phyloP scores from a whole-genome alignment of 2,888 invertebrate genomes.

The Andrena bicolor region DNA sequence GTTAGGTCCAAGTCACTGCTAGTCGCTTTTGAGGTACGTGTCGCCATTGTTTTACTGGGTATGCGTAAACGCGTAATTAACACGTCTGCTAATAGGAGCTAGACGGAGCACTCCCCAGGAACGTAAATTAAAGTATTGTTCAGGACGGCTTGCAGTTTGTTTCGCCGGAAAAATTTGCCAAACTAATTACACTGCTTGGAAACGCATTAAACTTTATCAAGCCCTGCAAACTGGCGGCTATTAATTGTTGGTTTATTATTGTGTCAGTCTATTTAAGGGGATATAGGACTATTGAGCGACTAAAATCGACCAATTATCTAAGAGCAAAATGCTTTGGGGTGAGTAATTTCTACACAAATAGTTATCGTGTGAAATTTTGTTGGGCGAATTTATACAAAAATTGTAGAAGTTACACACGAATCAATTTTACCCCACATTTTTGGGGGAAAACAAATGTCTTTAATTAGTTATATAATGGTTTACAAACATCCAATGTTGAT shows the following conservation, averaged over 20 bases:
- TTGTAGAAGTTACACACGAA: too few species aligned
- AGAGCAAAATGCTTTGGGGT: too few species aligned
- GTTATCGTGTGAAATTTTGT: too few species aligned
- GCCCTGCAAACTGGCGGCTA: neutral
- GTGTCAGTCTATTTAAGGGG: neutral
- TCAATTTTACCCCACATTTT: too few species aligned
- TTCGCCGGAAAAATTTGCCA: neutral
- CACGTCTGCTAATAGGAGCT: constrained; percentile 29
- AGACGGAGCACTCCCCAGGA: constrained; percentile 22
- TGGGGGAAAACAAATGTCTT: too few species aligned
- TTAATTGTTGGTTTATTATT: neutral
- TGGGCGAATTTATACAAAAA: too few species aligned
- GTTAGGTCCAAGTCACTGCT: constrained; percentile 52
- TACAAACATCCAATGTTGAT: too few species aligned
- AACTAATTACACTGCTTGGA: neutral
- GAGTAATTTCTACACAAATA: too few species aligned
- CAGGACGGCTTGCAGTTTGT: neutral
- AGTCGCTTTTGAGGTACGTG: constrained; percentile 45
- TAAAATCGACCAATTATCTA: too few species aligned
- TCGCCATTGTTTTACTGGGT: constrained; percentile 46
- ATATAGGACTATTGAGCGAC: too few species aligned
- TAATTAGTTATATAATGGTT: too few species aligned
- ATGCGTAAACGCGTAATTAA: constrained; percentile 52
- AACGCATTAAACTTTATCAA: constrained; percentile 1
- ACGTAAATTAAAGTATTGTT: constrained; percentile 14